phyloP scores from a whole-genome alignment of 2,888 invertebrate genomes.

The Sericinus montela region DNA sequence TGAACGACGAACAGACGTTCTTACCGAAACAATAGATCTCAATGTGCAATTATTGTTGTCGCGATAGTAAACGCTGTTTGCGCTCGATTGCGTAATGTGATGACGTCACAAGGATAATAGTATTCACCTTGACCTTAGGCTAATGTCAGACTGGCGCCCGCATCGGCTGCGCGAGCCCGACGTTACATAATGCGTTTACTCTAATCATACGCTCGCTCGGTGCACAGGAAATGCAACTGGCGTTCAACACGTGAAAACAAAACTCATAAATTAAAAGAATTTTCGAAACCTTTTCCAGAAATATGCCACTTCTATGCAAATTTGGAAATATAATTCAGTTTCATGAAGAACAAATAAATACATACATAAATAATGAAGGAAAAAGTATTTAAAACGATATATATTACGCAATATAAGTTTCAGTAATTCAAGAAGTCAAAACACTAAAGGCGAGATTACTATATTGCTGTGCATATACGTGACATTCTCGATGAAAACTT shows the following conservation, averaged over 20 bases:
- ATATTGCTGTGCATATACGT: too few species aligned
- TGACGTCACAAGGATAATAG: conserved; percentile 66
- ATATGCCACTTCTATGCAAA: not conserved
- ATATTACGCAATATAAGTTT: too few species aligned
- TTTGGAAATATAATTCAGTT: too few species aligned
- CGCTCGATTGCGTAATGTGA: conserved; percentile 28
- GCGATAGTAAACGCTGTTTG: conserved; percentile 16
- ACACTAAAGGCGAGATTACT: too few species aligned
- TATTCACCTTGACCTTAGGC: conserved; percentile 67
- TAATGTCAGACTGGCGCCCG: conserved; percentile 47
- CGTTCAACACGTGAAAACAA: conserved; percentile 12
- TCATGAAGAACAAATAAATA: too few species aligned
- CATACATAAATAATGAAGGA: too few species aligned
- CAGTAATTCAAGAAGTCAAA: too few species aligned
- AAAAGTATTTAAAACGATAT: too few species aligned
- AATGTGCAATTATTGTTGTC: conserved; percentile 16
- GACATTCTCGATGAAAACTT: too few species aligned
- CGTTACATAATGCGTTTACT: conserved; percentile 43
- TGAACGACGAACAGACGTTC: conserved; percentile 4
- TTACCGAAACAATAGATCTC: conserved; percentile 16
- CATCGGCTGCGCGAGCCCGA: conserved; percentile 38
- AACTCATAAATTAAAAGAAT: conserved; percentile 3
- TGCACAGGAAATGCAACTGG: conserved; percentile 29
- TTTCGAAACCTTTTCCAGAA: not conserved
- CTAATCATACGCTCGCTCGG: conserved; percentile 24